phyloP scores from a whole-genome alignment of 2,113 vertebrate species.

The Myanophis thanlyinensis region DNA sequence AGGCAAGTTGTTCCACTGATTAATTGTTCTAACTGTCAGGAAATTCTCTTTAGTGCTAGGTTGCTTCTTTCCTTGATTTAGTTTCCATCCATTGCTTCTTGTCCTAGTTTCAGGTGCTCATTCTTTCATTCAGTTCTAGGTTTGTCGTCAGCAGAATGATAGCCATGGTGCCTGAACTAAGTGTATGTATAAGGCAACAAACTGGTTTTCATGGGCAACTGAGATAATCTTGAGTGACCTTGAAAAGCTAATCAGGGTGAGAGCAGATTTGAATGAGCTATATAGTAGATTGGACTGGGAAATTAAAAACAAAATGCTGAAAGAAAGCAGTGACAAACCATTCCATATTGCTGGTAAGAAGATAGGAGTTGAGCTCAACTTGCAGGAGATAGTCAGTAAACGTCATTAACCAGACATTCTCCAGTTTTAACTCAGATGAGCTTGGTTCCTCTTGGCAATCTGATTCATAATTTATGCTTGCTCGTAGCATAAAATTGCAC shows the following conservation, averaged over 20 bases:
- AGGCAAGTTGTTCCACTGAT: too few relatives aligned
- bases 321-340: not conserved
- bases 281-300: not conserved
- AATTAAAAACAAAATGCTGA: not conserved
- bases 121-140: not conserved
- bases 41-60: too few relatives aligned
- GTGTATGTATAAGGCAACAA: not conserved
- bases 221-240: not conserved
- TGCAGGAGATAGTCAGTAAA: not conserved
- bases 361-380: not conserved
- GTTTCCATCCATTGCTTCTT: too few relatives aligned
- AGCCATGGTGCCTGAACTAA: not conserved
- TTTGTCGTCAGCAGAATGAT: not conserved
- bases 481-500: rapidly evolving
- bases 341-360: not conserved
- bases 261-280: not conserved
- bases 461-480: not conserved
- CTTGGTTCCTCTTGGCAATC: not conserved
- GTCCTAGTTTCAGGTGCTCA: not conserved
- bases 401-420: not conserved
- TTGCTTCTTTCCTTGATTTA: too few relatives aligned
- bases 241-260: not conserved
- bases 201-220: not conserved
- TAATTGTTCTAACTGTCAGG: too few relatives aligned
- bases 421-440: not conserved